These are phyloP conservation scores for Drosophila parthenogenetica DNA, from an alignment of 2,888 invertebrate species.

Conservation along the genomic window DNA sequence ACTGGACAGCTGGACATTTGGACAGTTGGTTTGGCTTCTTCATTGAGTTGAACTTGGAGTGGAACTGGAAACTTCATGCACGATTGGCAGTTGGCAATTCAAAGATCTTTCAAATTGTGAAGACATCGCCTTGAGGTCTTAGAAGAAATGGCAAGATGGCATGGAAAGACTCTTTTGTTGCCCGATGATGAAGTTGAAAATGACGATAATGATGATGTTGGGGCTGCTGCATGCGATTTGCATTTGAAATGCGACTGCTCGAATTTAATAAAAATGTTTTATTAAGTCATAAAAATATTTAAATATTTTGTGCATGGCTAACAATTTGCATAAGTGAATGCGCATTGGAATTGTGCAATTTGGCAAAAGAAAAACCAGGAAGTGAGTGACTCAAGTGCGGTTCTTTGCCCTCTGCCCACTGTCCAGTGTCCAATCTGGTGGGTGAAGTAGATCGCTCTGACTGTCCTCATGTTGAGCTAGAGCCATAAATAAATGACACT, in stretches of 20 bases:
- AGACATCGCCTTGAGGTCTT: conserved; percentile 27
- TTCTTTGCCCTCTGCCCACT: conserved; percentile 45
- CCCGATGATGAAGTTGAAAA: not conserved
- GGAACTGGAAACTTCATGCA: conserved; percentile 69
- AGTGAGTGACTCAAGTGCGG: conserved; percentile 50
- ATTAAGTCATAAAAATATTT: conserved; percentile 78
- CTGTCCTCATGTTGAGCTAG: conserved; percentile 41
- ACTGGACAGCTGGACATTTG: conserved; percentile 16
- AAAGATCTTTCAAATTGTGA: conserved; percentile 77
- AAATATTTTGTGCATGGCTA: conserved; percentile 51
- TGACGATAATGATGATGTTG: conserved; percentile 9
- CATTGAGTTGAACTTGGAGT: conserved; percentile 8
- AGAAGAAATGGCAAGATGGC: not conserved
- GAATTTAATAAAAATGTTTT: conserved; percentile 80
- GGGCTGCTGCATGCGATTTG: conserved; percentile 69
- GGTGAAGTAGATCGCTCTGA: conserved; percentile 34
- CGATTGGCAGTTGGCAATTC: conserved; percentile 83
- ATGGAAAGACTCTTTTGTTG: not conserved
- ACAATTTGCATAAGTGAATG: conserved; percentile 75
- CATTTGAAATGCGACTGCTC: conserved; percentile 73
- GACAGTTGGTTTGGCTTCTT: conserved; percentile 20
- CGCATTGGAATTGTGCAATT: conserved; percentile 75
- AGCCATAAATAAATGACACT: conserved; percentile 55
- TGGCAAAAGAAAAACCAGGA: conserved; percentile 68
- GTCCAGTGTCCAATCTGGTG: conserved; percentile 8